Evolutionary conservation across 2,888 invertebrate genomes (phyloP).

Genomic region (Cephalotes varians): DNA sequence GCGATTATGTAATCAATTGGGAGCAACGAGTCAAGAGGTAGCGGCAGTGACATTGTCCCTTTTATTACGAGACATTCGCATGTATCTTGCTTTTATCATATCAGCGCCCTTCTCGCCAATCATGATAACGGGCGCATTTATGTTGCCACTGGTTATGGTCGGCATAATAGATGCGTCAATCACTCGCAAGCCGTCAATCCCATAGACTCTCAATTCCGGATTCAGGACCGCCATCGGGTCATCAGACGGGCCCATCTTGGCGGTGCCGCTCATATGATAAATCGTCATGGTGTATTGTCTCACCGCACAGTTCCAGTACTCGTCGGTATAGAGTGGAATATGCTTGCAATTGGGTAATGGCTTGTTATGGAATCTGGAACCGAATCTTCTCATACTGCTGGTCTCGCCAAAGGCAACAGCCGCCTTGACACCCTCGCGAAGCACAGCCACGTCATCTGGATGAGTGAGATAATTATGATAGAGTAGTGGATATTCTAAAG

Average conservation of each 20-base stretch:
- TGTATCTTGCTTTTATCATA: conserved; percentile 92
- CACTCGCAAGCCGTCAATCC: conserved; percentile 92
- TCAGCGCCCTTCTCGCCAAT: conserved; percentile 95
- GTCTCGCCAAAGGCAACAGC: conserved; percentile 94
- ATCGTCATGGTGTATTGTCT: conserved; percentile 96
- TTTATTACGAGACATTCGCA: conserved; percentile 72
- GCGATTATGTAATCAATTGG: not conserved
- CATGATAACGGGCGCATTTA: conserved; percentile 95
- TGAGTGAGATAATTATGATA: conserved; percentile 97
- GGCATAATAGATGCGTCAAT: conserved; percentile 97
- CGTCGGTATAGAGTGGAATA: conserved; percentile 91
- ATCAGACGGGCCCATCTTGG: conserved; percentile 93
- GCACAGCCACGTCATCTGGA: conserved; percentile 93
- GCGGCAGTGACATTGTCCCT: not conserved
- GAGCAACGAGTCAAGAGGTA: not conserved
- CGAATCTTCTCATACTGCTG: conserved; percentile 92
- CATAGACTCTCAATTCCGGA: conserved; percentile 91
- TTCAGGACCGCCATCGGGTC: conserved; percentile 95
- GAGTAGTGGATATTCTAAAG: conserved; percentile 93
- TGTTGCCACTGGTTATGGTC: conserved; percentile 94
- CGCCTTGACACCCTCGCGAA: conserved; percentile 95
- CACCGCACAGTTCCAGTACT: conserved; percentile 95
- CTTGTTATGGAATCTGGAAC: conserved; percentile 91
- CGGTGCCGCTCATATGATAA: conserved; percentile 94
- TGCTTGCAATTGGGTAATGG: conserved; percentile 94